Percentiles rank a stretch among this genome's conserved stretches.
phyloP scores from a whole-genome alignment of 2,888 invertebrate genomes.

The Nomada fucata region DNA sequence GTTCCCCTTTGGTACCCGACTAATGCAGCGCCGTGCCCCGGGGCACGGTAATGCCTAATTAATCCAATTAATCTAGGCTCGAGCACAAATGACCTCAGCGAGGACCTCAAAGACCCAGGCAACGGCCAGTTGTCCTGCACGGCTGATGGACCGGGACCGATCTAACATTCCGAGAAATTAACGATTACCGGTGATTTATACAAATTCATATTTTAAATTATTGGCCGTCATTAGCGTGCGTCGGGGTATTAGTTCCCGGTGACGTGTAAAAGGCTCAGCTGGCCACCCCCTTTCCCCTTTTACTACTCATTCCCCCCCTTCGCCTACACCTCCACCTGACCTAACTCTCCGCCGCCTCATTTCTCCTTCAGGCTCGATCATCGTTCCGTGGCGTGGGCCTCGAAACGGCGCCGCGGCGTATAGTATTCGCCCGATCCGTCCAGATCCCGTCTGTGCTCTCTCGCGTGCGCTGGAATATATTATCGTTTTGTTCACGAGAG shows the following conservation, averaged over 20 bases:
- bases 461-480: constrained; percentile 81
- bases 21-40: constrained; percentile 82
- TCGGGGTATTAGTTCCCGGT: constrained; percentile 77
- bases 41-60: constrained; percentile 83
- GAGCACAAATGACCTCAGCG: constrained; percentile 83
- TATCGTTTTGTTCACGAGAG: constrained; percentile 83
- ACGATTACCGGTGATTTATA: constrained; percentile 84
- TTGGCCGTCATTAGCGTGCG: constrained; percentile 83
- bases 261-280: constrained; percentile 73
- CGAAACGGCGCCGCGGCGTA: constrained; percentile 61
- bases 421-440: constrained; percentile 73
- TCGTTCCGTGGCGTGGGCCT: constrained; percentile 68
- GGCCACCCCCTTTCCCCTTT: neutral
- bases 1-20: constrained; percentile 66
- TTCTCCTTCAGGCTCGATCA: constrained; percentile 69
- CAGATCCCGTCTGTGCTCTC: constrained; percentile 71
- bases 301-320: neutral
- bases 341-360: constrained; percentile 52
- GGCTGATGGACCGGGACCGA: constrained; percentile 82
- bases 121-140: constrained; percentile 68
- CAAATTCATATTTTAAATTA: constrained; percentile 84
- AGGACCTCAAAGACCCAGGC: constrained; percentile 71
- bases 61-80: constrained; percentile 84
- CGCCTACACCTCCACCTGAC: constrained; percentile 17
- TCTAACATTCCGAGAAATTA: constrained; percentile 84